Percentiles rank a stretch among this genome's conserved stretches.
Conservation (phyloP, 2,113 vertebrate genomes). For the Ammospiza nelsoni region DNA sequence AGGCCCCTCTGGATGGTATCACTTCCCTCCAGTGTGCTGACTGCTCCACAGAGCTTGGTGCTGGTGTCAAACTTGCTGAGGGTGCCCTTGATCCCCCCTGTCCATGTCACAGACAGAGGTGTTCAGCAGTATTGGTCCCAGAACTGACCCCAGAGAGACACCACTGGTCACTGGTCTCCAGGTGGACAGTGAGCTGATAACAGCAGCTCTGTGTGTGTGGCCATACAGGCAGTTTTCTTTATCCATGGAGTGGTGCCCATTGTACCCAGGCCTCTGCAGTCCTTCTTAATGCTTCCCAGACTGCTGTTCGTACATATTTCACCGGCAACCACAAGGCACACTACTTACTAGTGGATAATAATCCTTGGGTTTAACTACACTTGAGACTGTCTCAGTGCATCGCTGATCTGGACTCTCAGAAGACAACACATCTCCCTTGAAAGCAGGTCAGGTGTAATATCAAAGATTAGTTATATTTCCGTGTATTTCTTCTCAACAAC, state of each 20-base stretch:
- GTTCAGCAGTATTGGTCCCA: fast-evolving
- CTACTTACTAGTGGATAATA: background rate
- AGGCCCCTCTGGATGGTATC: background rate
- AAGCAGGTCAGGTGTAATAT: background rate
- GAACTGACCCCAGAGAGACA: background rate
- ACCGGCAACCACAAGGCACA: background rate
- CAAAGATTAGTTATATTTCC: background rate
- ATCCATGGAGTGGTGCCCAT: background rate
- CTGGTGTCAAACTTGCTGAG: background rate
- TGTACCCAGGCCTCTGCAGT: no score
- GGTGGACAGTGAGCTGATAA: background rate
- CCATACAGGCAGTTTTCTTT: background rate
- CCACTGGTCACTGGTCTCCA: background rate
- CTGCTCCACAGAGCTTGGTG: background rate
- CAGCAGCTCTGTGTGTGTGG: background rate
- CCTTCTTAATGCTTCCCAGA: background rate
- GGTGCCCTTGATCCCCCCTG: background rate
- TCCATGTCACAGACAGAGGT: background rate
- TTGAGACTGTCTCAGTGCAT: background rate
- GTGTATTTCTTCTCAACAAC: background rate
- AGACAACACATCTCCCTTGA: background rate
- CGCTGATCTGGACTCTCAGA: background rate
- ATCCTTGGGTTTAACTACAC: background rate
- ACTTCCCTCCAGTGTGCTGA: fast-evolving
- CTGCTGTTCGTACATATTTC: no score